Base-by-base conservation (phyloP, 2,797 vertebrate genomes). In the Pithecia hirsuta region DNA sequence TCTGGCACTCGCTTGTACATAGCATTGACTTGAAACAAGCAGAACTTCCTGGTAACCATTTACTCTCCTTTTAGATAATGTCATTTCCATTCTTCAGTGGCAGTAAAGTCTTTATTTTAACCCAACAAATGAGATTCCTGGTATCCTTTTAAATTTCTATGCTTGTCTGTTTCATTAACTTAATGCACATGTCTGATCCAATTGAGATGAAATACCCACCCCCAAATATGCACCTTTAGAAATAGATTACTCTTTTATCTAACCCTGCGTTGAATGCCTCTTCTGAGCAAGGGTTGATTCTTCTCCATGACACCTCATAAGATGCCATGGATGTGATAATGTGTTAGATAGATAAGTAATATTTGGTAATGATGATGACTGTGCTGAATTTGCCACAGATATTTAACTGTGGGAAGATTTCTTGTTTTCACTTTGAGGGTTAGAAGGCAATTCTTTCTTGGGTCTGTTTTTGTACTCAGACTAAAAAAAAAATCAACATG, bases 401-500 rank as follows among this genome's bases (percentile, higher is more conserved):
- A 24, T 44, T 57, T 30, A 48, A 74, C 80, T 96, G 91, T 91
- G 67, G 91, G 81, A 95, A 87, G 76, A 67, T 59, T 78, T 92
- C 89, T 97, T 89, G 52, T 93, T 96, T 94, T 97, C 70, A 64
- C 82, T 92, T 74, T 55, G 44, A 82, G 41, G 76, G 82, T 82
- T 75, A 81, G 80, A 96, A 91, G 75, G 48, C 86, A 93, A 1
- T 74, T 74, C 67, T 84, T 96, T 88, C 89, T 85, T 85, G 44
- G 90, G 82, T 93, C 88, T 79, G 95, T 93, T 95, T 97, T 93
- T 94, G 13, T 92, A 80, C 67, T 93, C 59, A 48, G 67, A n/a
- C 55, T 46, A 78, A 81, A 15, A 52, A 74, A 76, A 76, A 86
- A 91, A 28, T 28, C 22, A 78, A 84, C 39, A 7, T 46, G 81